Percentiles rank a stretch among this genome's conserved stretches.
Evolutionary conservation across 1,140 invertebrate species (phyloP).

Genomic region (Cardiocondyla obscurior): DNA sequence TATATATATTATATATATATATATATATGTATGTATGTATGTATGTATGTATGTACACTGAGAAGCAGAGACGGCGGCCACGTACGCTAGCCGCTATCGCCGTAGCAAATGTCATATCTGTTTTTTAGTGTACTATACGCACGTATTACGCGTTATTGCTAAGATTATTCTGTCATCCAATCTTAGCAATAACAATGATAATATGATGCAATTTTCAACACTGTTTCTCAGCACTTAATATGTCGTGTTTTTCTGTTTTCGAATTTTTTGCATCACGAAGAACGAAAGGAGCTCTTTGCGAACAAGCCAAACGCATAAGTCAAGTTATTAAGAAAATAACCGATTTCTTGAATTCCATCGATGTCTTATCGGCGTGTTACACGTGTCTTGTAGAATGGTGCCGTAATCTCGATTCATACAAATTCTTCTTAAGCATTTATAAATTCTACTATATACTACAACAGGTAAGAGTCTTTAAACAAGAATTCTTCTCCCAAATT

Average conservation of each 20-base stretch:
- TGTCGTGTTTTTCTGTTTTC: not conserved
- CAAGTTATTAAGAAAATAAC: not conserved
- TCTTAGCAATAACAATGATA: slow-evolving; percentile 14
- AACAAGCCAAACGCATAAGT: not conserved
- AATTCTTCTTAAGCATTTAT: slow-evolving; percentile 20
- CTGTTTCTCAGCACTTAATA: not conserved
- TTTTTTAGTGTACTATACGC: slow-evolving; percentile 39
- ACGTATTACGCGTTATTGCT: not conserved
- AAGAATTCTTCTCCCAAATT: not conserved
- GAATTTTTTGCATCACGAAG: not conserved
- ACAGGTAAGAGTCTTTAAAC: too few relatives aligned
- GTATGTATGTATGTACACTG: too few relatives aligned
- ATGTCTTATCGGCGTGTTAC: slow-evolving; percentile 1
- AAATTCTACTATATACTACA: slow-evolving; percentile 17
- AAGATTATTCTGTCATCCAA: slow-evolving; percentile 1
- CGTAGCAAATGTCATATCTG: too few relatives aligned
- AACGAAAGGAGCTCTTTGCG: not conserved
- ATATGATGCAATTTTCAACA: not conserved
- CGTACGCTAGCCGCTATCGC: too few relatives aligned
- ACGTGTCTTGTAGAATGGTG: not conserved
- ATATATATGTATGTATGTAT: too few relatives aligned
- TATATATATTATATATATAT: too few relatives aligned
- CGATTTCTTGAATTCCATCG: not conserved
- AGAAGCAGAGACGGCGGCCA: too few relatives aligned
- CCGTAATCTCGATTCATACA: not conserved